phyloP scores from a whole-genome alignment of 2,113 vertebrate genomes.

The Mystacornis crossleyi region DNA sequence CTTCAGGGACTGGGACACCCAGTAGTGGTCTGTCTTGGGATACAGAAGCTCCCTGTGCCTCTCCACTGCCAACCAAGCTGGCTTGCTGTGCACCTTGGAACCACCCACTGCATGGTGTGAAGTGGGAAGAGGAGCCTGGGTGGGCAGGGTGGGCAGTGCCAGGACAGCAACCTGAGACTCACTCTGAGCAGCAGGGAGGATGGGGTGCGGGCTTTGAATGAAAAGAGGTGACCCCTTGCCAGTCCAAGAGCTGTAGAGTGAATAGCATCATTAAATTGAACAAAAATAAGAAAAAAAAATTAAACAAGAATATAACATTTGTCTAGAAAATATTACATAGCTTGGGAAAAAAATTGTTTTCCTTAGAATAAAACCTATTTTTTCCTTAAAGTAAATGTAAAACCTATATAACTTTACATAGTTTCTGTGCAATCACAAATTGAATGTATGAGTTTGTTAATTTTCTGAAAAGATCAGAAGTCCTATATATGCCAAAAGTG shows the following conservation, averaged over 20 bases:
- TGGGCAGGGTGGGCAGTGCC: neutral
- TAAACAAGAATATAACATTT: neutral
- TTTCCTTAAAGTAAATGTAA: neutral
- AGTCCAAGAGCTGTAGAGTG: neutral
- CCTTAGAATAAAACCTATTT: neutral
- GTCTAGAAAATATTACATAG: neutral
- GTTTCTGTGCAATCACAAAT: neutral
- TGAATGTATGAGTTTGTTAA: neutral
- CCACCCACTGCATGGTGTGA: accelerated
- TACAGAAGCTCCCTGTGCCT: accelerated
- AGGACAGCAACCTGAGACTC: neutral
- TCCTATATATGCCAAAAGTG: accelerated
- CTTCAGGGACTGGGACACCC: no score
- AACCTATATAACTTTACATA: neutral
- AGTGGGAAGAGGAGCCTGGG: neutral
- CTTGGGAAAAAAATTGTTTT: neutral
- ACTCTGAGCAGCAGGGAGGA: no score
- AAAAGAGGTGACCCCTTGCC: neutral
- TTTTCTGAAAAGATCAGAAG: neutral
- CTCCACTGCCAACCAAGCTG: accelerated
- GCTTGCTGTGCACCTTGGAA: neutral
- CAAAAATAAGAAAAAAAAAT: neutral
- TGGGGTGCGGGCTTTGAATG: accelerated
- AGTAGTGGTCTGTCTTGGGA: accelerated
- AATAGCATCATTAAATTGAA: neutral